Conservation (phyloP, 2,888 invertebrate genomes). For the Timandra comae region DNA sequence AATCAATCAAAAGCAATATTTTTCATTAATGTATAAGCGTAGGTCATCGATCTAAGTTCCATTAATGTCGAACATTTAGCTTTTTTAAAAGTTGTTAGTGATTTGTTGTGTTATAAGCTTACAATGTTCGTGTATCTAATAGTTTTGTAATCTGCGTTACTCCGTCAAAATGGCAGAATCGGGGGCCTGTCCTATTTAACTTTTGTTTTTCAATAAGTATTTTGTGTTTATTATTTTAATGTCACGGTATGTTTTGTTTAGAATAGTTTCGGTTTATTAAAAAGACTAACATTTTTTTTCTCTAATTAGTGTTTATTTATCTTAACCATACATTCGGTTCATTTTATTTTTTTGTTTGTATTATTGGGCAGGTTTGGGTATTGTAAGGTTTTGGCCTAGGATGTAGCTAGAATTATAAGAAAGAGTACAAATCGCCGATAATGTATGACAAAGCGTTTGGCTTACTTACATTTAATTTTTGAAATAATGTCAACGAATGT, state of each 20-base stretch:
- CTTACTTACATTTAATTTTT: conserved; percentile 73
- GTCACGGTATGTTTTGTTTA: conserved; percentile 60
- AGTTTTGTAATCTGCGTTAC: conserved; percentile 3
- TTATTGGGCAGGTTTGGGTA: conserved; percentile 76
- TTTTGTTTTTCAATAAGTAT: conserved; percentile 44
- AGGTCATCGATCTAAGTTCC: too few species aligned
- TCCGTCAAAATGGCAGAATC: conserved; percentile 20
- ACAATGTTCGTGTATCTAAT: too few species aligned
- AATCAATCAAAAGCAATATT: too few species aligned
- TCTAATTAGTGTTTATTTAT: conserved; percentile 54
- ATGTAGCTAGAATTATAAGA: conserved; percentile 74
- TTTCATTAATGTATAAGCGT: too few species aligned
- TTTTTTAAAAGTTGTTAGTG: too few species aligned
- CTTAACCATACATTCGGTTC: conserved; percentile 51
- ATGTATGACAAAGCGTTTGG: conserved; percentile 67
- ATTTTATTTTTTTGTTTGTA: conserved; percentile 54
- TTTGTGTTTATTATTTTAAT: conserved; percentile 29
- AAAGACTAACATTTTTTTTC: conserved; percentile 56
- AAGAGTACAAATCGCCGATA: conserved; percentile 75
- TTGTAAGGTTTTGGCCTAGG: conserved; percentile 77
- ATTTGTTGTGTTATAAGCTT: too few species aligned
- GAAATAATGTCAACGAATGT: conserved; percentile 77
- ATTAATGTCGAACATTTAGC: too few species aligned
- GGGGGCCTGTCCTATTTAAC: conserved; percentile 25
- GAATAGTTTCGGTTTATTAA: conserved; percentile 63